Percentiles rank a stretch among this genome's conserved stretches.
These are phyloP conservation scores for Drosophila demipolita DNA, from an alignment of 2,888 invertebrate genomes.

Conservation along the genomic window DNA sequence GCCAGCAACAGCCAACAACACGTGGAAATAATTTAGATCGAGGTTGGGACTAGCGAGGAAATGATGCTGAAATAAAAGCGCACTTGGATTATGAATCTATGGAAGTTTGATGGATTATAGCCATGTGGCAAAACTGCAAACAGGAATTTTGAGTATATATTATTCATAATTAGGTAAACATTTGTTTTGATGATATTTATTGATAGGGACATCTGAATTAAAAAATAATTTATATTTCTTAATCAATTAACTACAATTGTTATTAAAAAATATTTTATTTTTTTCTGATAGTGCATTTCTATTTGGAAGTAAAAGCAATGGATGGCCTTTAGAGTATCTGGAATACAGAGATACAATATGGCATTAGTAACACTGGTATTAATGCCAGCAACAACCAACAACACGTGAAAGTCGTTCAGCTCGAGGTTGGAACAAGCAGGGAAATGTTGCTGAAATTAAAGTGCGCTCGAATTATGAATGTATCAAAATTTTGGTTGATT, in stretches of 20 bases:
- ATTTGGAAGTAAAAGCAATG: background rate
- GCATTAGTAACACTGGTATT: background rate
- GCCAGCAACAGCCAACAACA: constrained; percentile 6
- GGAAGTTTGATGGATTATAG: background rate
- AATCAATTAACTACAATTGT: background rate
- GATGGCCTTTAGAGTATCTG: background rate
- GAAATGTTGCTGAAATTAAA: background rate
- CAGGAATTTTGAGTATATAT: constrained; percentile 2
- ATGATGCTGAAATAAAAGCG: background rate
- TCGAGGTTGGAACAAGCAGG: background rate
- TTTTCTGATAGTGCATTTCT: background rate
- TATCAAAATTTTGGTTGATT: constrained; percentile 2
- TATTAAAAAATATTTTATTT: background rate
- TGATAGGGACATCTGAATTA: constrained; percentile 61
- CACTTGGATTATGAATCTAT: background rate
- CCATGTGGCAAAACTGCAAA: background rate
- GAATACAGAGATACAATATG: background rate
- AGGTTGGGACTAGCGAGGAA: background rate
- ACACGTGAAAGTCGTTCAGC: constrained; percentile 34
- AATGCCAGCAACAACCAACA: background rate
- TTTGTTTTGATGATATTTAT: constrained; percentile 45
- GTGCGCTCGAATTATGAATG: background rate
- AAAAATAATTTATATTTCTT: background rate
- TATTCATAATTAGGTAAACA: background rate
- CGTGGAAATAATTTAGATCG: constrained; percentile 23